phyloP scores from a whole-genome alignment of 2,797 vertebrate species.

The Hephaestus fuliginosus region DNA sequence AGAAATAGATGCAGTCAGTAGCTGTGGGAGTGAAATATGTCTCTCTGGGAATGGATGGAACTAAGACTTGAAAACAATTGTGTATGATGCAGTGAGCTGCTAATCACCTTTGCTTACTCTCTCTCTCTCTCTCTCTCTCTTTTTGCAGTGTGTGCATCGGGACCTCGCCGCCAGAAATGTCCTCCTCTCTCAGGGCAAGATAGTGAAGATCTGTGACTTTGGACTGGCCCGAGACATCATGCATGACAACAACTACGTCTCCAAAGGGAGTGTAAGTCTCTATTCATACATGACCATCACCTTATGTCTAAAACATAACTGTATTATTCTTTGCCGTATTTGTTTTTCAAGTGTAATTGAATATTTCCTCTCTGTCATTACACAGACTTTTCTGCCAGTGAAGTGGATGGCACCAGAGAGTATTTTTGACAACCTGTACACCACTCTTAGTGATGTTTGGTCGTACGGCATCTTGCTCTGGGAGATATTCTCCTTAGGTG shows the following conservation, averaged over 20 bases:
- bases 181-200: slow-evolving; percentile 97
- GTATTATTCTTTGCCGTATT: background rate
- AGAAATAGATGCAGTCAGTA: slow-evolving; percentile 54
- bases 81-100: background rate
- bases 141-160: slow-evolving; percentile 94
- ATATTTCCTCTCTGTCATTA: background rate
- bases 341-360: background rate
- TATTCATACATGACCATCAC: too few relatives aligned
- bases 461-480: slow-evolving; percentile 98
- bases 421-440: slow-evolving; percentile 99
- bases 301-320: background rate
- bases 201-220: slow-evolving; percentile 99
- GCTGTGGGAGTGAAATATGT: slow-evolving; percentile 37
- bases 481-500: slow-evolving; percentile 99
- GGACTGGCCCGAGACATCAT: slow-evolving; percentile 98
- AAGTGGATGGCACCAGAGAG: slow-evolving; percentile 99
- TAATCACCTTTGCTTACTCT: background rate
- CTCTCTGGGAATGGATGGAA: background rate
- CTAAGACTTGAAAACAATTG: slow-evolving; percentile 16
- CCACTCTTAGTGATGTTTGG: slow-evolving; percentile 97
- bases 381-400: slow-evolving; percentile 96
- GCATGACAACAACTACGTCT: slow-evolving; percentile 99
- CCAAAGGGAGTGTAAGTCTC: slow-evolving; percentile 96
- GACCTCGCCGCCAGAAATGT: slow-evolving; percentile 98
- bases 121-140: background rate